These are phyloP conservation scores for Aeoliscus strigatus DNA, from an alignment of 2,797 vertebrate genomes.

Conservation along the genomic window DNA sequence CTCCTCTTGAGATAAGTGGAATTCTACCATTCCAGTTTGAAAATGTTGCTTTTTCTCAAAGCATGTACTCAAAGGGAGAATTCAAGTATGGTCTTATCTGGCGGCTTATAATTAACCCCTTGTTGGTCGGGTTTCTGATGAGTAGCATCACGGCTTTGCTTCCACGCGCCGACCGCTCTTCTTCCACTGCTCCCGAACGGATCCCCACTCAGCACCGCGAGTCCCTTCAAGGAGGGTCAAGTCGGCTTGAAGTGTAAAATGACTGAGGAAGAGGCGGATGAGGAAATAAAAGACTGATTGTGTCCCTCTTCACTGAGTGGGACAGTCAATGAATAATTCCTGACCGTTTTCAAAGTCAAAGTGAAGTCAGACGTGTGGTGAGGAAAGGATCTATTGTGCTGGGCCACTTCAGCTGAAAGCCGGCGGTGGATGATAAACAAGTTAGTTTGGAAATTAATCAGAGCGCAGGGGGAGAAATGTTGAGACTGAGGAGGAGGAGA, in stretches of 20 bases:
- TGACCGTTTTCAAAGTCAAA: slow-evolving; percentile 60
- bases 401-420: slow-evolving; percentile 39
- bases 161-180: slow-evolving; percentile 1
- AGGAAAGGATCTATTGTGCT: slow-evolving; percentile 32
- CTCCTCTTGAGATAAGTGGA: too few relatives aligned
- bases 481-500: not conserved
- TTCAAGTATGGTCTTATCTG: slow-evolving; percentile 3
- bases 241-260: slow-evolving; percentile 56
- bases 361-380: slow-evolving; percentile 41
- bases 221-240: slow-evolving; percentile 47
- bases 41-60: too few relatives aligned
- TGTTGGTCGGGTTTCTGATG: too few relatives aligned
- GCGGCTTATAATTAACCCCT: too few relatives aligned
- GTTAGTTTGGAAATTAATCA: slow-evolving; percentile 57
- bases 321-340: slow-evolving; percentile 65
- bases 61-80: not conserved
- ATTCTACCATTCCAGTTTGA: too few relatives aligned
- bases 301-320: slow-evolving; percentile 32
- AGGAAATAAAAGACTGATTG: slow-evolving; percentile 31
- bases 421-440: slow-evolving; percentile 50
- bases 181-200: slow-evolving; percentile 12
- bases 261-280: slow-evolving; percentile 29
- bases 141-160: too few relatives aligned
- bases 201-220: slow-evolving; percentile 3
- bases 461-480: slow-evolving; percentile 14